These are phyloP conservation scores for Poeciliopsis turneri DNA, from an alignment of 2,797 vertebrate species.

Conservation along the genomic window DNA sequence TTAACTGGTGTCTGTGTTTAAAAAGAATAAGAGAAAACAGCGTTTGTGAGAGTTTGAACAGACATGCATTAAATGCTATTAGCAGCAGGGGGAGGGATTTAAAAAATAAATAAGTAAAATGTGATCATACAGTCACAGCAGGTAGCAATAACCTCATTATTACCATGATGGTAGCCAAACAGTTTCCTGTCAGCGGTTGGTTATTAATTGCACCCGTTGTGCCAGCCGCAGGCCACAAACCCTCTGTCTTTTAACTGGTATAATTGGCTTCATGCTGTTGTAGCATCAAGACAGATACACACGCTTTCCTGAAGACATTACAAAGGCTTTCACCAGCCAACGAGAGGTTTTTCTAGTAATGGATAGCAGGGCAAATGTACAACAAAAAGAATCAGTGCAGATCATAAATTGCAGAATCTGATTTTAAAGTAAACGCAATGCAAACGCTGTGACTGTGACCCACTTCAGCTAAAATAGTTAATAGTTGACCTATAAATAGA, in stretches of 20 bases:
- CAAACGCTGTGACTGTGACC: neutral
- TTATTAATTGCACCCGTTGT: conserved; percentile 81
- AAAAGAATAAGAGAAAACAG: conserved; percentile 30
- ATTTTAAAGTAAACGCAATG: neutral
- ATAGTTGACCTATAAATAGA: neutral
- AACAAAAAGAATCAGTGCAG: neutral
- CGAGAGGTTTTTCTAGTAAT: conserved; percentile 5
- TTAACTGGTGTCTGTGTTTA: conserved; percentile 43
- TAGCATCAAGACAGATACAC: conserved; percentile 77
- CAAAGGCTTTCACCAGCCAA: conserved; percentile 37
- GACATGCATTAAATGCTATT: conserved; percentile 53
- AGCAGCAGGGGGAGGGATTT: conserved; percentile 50
- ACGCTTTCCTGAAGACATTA: conserved; percentile 63
- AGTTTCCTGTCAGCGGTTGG: conserved; percentile 79
- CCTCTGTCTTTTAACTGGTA: conserved; percentile 82
- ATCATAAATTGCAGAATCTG: neutral
- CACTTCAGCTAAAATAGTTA: neutral
- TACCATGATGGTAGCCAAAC: conserved; percentile 81
- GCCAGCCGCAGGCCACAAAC: conserved; percentile 78
- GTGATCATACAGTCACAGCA: conserved; percentile 78
- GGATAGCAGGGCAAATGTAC: conserved; percentile 6
- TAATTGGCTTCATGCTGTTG: conserved; percentile 87
- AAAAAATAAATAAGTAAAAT: conserved; percentile 72
- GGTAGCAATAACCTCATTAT: conserved; percentile 86
- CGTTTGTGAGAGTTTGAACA: conserved; percentile 2